Conservation (phyloP, 2,888 invertebrate species). For the Caenorhabditis uteleia region DNA sequence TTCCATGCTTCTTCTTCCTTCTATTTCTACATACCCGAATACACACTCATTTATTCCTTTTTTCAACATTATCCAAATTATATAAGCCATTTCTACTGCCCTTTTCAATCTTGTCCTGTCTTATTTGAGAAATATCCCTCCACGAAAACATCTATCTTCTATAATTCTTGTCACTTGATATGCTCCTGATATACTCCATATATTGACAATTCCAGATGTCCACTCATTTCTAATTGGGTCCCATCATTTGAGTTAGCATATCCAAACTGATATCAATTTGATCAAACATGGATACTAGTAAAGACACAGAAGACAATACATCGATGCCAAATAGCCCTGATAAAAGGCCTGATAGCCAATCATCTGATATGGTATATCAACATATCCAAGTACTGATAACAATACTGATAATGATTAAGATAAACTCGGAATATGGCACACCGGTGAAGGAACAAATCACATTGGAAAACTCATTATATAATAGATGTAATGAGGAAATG, state of each 20-base stretch:
- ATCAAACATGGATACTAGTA: not conserved
- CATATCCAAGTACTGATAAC: too few species aligned
- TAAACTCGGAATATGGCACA: conserved; percentile 24
- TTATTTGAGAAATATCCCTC: too few species aligned
- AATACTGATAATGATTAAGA: conserved; percentile 4
- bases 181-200: too few species aligned
- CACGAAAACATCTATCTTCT: too few species aligned
- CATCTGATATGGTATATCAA: not conserved
- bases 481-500: conserved; percentile 47
- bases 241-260: not conserved
- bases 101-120: too few species aligned
- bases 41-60: too few species aligned
- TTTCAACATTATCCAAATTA: too few species aligned
- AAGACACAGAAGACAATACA: not conserved
- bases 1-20: too few species aligned
- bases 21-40: too few species aligned
- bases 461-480: conserved; percentile 69
- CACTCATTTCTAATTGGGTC: not conserved
- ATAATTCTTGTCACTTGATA: too few species aligned
- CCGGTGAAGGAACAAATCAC: conserved; percentile 11
- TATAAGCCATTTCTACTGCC: too few species aligned
- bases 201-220: too few species aligned
- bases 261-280: not conserved
- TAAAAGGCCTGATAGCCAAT: conserved; percentile 1
- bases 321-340: not conserved